Evolutionary conservation across 2,113 vertebrate genomes (phyloP), one percentile per base, ranked within the genome.

Genomic region (Oncorhynchus clarkii): DNA sequence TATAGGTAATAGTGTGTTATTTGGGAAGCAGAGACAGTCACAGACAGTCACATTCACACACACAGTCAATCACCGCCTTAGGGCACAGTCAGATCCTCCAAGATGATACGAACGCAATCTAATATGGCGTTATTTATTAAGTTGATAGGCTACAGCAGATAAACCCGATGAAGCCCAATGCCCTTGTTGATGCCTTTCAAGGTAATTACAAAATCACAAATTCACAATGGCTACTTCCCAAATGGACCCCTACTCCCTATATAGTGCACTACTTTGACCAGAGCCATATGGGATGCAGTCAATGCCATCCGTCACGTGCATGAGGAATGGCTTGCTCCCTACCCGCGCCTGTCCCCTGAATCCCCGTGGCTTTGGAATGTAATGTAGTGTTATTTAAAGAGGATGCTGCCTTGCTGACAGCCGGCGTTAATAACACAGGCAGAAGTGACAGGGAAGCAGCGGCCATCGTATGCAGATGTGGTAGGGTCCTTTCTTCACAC

Each of bases 51-150:
- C 39, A 45, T 45, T 11, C 39, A 45, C 39, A 45, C 39, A 45
- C 39, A 24, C 60, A 45, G 71, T 77, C 71, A 45, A 79, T 84
- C 80, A 77, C 82, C 2, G 71, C 87, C 91, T 88, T 59, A 45
- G 82, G 87, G 86, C 83, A 84, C 64, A 87, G 76, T 78, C 75
- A 1, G 72, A 85, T 88, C 85, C 76, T 24, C 24, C 48, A 71
- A 26, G 80, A 75, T 76, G 89, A 89, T 88, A 87, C 16, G 4
- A 84, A 76, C 81, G 72, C 80, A 82, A 83, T 87, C 83, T 87
- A 91, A 90, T 83, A 86, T 77, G 82, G 64, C 79, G 79, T 88
- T 90, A 91, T 91, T 91, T 89, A 91, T 89, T 89, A 92, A 87
- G 84, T 84, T 84, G 82, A 83, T 89, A 84, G 83, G 82, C 79